A percentile compares a stretch with the other conserved stretches of the same genome.
Evolutionary conservation across 1,140 invertebrate genomes (phyloP).

Genomic region (Pogonomyrmex barbatus): DNA sequence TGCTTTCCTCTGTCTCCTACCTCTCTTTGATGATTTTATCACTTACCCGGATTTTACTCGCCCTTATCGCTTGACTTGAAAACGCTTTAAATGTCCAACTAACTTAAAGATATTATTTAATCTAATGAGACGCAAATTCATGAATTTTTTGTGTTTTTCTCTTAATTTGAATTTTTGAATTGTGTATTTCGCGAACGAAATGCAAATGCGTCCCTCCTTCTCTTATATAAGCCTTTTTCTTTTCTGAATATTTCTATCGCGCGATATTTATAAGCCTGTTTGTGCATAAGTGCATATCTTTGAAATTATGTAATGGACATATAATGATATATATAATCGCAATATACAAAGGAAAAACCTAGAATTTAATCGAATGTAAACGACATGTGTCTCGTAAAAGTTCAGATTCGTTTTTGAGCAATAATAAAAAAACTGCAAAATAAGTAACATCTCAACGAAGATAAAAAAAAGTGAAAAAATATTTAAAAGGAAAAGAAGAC

Average conservation of each 20-base stretch:
- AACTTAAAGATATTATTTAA: not conserved
- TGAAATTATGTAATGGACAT: not conserved
- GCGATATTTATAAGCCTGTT: slow-evolving; percentile 3
- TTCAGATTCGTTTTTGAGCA: no score
- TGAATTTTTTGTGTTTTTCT: not conserved
- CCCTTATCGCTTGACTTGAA: not conserved
- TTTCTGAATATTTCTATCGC: not conserved
- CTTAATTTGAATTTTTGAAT: no score
- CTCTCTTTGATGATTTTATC: not conserved
- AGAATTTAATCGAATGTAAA: no score
- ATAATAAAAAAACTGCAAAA: no score
- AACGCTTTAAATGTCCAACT: not conserved
- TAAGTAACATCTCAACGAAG: no score
- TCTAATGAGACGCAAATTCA: not conserved
- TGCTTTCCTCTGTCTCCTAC: not conserved
- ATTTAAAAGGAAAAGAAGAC: not conserved
- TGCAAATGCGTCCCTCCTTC: no score
- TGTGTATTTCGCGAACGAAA: no score
- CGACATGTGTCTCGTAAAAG: no score
- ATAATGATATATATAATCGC: not conserved
- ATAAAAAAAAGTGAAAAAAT: not conserved
- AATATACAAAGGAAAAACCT: no score
- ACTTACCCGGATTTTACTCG: not conserved
- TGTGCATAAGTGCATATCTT: not conserved
- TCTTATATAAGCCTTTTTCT: not conserved